Conservation (phyloP, 2,888 invertebrate genomes). For the Orthosia incerta region DNA sequence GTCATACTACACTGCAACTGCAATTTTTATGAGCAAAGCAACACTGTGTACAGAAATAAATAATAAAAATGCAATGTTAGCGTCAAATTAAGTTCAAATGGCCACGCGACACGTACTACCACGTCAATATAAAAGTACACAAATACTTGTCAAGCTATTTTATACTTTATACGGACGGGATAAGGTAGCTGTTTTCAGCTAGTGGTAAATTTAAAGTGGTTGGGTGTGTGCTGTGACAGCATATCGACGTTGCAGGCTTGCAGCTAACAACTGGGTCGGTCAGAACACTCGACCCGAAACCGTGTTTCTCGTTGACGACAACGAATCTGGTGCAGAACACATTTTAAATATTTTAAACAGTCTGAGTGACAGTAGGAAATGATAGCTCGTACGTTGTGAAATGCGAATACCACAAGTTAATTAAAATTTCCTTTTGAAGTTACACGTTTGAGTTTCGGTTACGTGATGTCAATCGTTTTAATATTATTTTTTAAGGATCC, state of each 20-base stretch:
- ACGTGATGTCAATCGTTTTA: constrained; percentile 31
- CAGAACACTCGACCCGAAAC: constrained; percentile 82
- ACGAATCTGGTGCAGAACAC: constrained; percentile 71
- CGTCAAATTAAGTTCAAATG: constrained; percentile 77
- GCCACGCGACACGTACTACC: constrained; percentile 73
- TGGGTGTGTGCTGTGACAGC: constrained; percentile 75
- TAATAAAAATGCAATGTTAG: constrained; percentile 79
- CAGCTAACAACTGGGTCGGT: constrained; percentile 83
- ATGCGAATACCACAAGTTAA: constrained; percentile 50
- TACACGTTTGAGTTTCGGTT: constrained; percentile 34
- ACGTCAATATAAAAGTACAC: constrained; percentile 69
- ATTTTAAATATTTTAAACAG: constrained; percentile 67
- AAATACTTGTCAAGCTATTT: constrained; percentile 66
- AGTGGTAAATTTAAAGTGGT: constrained; percentile 66
- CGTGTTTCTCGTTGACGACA: constrained; percentile 70
- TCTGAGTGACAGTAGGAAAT: constrained; percentile 65
- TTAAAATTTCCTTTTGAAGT: constrained; percentile 54
- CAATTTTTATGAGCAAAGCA: constrained; percentile 76
- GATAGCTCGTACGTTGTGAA: constrained; percentile 49
- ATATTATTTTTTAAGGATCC: constrained; percentile 7
- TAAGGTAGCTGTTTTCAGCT: constrained; percentile 65
- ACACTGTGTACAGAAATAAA: constrained; percentile 76
- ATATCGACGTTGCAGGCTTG: constrained; percentile 77
- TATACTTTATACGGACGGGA: constrained; percentile 66
- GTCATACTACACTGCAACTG: constrained; percentile 71